Base-by-base conservation (phyloP, 2,113 vertebrate genomes). In the Gorsachius goisagi region DNA sequence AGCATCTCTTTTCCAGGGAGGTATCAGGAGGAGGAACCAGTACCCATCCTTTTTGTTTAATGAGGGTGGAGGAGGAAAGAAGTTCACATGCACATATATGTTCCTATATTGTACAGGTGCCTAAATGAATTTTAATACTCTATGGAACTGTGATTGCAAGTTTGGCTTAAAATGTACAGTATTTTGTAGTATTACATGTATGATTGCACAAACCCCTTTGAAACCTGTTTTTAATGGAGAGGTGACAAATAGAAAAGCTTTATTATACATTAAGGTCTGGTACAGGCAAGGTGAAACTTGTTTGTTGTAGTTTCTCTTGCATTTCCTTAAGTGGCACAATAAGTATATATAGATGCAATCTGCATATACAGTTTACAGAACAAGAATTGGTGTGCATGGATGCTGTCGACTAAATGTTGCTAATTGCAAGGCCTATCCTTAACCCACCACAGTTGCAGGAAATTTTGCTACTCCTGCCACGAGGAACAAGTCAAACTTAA, bases 381-480 rank as follows among this genome's bases (percentile, higher is more conserved):
- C 12, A n/a, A 32, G 64, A 71, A 35, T 71, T 41, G 14, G 28
- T 15, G 27, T 68, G 60, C 3, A 0, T 33, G 26, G 59, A 7
- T 71, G 47, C 41, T 74, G 64, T 4, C 0, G 8, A 35, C 22
- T 62, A 13, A 14, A 59, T 59, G 7, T 41, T 62, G 59, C 27
- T 56, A 1, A 1, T 28, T 73, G 21, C 15, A 41, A 30, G 41
- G 21, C 35, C 22, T 69, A 0, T 53, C 5, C 28, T 49, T 90
- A 45, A 50, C 49, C 63, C 20, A 15, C 21, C 41, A 27, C 23
- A 21, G 47, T 27, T 35, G 39, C 13, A 32, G 47, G 32, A 82
- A 50, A 47, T 45, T 45, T 35, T 77, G 12, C 33, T 47, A 20
- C 19, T 52, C 0, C 0, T 67, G 37, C 60, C 9, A 1, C 1